Base-by-base conservation (phyloP, 2,113 vertebrate species). In the Chaenocephalus aceratus region DNA sequence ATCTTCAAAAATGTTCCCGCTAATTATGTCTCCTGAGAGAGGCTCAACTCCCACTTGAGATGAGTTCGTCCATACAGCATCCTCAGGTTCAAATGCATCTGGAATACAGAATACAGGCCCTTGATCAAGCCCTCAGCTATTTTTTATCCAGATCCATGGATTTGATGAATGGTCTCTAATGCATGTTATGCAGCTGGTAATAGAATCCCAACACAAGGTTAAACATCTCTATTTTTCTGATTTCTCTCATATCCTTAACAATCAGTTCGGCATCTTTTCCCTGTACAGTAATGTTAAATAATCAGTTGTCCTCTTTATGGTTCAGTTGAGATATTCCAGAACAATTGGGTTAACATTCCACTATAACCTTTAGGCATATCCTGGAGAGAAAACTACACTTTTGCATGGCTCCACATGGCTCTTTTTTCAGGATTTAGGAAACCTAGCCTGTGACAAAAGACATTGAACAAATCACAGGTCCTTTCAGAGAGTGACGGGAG, bases 1-100 rank as follows among this genome's bases (percentile, higher is more conserved):
- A 86, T 90, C 87, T 86, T 91, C 73, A 78, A 67, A 92, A 88
- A 76, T 75, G 63, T 81, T 59, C 69, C 73, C 75, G 76, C 86
- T 93, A 93, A 92, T 93, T 90, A 82, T 15, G 78, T 88, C 90
- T 81, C 88, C 65, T 6, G 88, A 89, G 91, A 91, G 67, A 53
- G 8, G 82, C 81, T 83, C 58, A 53, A 26, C 77, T 90, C 73
- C 80, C 85, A 56, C 76, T 85, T 30, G 64, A 85, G 88, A 76
- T 63, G 69, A 70, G 86, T 66, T 76, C 3, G 61, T 81, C 74
- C 26, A 23, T 49, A 4, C 30, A 56, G 63, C 69, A 51, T 62
- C 79, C 61, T 61, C 52, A 36, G 51, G 76, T 74, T 62, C 75
- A 67, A 72, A 68, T 70, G 77, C 61, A 44, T 2, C 34, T 57